phyloP scores from a whole-genome alignment of 1,140 invertebrate species.

The Argopecten irradians region DNA sequence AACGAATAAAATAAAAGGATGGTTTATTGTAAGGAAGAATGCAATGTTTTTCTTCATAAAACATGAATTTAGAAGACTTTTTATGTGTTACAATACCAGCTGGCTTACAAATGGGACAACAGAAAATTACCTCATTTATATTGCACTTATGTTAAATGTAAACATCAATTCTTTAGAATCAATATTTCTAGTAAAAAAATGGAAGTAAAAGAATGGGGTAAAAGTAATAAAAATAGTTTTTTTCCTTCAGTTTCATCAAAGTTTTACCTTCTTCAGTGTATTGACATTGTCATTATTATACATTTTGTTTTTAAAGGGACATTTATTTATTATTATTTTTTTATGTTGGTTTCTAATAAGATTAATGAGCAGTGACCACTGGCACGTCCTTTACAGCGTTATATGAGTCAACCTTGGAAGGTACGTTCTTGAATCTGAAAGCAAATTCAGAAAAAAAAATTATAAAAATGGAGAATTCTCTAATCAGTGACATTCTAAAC shows the following conservation, averaged over 20 bases:
- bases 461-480: neutral
- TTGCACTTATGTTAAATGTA: slow-evolving; percentile 12
- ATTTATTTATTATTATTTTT: no score
- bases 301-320: neutral
- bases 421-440: slow-evolving; percentile 68
- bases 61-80: no score
- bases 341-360: neutral
- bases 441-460: slow-evolving; percentile 34
- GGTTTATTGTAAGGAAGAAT: no score
- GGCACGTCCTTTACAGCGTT: slow-evolving; percentile 52
- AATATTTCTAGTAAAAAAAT: no score
- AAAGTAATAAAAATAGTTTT: neutral
- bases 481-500: neutral
- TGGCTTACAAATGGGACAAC: neutral
- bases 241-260: neutral
- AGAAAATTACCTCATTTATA: neutral
- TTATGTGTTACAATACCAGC: no score
- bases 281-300: neutral
- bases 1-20: no score
- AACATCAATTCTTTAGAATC: neutral
- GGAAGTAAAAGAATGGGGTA: neutral
- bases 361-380: slow-evolving; percentile 12
- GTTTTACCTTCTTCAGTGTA: neutral
- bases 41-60: no score
- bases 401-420: slow-evolving; percentile 57